A percentile compares a stretch with the other conserved stretches of the same genome.
Evolutionary conservation across 2,797 vertebrate genomes (phyloP).

Genomic region (Thunnus albacares): DNA sequence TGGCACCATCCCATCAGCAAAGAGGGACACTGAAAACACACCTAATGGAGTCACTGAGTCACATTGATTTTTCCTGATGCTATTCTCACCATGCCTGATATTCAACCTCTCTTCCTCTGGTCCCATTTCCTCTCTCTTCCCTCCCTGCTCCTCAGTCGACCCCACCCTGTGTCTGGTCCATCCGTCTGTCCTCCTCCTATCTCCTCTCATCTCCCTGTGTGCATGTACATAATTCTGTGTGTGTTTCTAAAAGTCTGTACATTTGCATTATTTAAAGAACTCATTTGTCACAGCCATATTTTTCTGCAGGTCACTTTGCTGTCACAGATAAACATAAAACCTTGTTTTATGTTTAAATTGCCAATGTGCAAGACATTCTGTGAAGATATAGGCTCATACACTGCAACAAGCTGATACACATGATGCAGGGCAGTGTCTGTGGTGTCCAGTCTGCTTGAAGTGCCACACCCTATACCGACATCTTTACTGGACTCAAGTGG

Average conservation of each 20-base stretch:
- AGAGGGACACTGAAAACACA: conserved; percentile 77
- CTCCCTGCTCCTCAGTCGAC: conserved; percentile 30
- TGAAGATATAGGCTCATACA: neutral
- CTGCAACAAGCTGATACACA: conserved; percentile 13
- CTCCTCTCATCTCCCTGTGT: conserved; percentile 11
- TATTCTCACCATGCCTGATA: conserved; percentile 62
- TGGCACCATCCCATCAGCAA: conserved; percentile 77
- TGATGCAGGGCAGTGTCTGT: conserved; percentile 27
- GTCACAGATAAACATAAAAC: neutral
- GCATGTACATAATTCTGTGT: conserved; percentile 2
- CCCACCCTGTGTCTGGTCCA: conserved; percentile 65
- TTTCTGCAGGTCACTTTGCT: conserved; percentile 8
- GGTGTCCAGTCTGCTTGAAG: conserved; percentile 29
- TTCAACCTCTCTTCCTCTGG: conserved; percentile 61
- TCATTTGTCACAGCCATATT: neutral
- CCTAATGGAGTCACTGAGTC: conserved; percentile 82
- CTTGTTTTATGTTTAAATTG: conserved; percentile 1
- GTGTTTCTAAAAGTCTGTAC: neutral
- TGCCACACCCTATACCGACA: conserved; percentile 78
- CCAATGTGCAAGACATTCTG: neutral
- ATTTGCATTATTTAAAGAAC: conserved; percentile 9
- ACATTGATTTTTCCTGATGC: conserved; percentile 86
- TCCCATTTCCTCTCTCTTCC: conserved; percentile 54
- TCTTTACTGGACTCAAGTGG: conserved; percentile 20
- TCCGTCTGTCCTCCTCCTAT: conserved; percentile 59